Conservation (phyloP, 2,888 invertebrate species). For the Frankliniella fusca region DNA sequence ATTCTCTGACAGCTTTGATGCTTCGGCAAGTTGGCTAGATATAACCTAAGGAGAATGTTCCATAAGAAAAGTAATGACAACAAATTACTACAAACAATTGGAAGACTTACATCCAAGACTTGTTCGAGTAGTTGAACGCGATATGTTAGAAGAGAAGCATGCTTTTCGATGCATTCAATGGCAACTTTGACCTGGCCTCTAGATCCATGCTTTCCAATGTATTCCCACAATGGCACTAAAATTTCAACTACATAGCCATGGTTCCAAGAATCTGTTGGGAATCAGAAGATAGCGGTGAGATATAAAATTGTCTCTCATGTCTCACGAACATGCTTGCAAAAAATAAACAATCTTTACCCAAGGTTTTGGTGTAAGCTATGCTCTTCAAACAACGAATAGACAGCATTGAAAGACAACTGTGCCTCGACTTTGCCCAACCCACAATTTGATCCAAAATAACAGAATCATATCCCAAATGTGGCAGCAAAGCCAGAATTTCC, state of each 20-base stretch:
- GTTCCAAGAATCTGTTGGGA: background rate
- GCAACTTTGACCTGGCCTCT: conserved; percentile 2
- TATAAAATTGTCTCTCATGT: background rate
- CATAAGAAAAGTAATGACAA: background rate
- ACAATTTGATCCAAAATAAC: background rate
- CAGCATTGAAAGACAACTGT: background rate
- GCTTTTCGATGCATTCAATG: background rate
- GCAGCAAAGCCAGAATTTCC: background rate
- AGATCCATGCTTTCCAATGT: background rate
- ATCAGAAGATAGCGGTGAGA: background rate
- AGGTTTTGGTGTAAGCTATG: background rate
- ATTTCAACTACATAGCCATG: background rate
- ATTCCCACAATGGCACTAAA: background rate
- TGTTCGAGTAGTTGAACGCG: background rate
- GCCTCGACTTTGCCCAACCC: background rate
- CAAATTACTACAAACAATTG: background rate
- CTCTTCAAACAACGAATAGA: background rate
- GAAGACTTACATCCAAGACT: background rate
- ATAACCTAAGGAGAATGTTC: background rate
- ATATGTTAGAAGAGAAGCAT: background rate
- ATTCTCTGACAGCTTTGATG: background rate
- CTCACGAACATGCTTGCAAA: background rate
- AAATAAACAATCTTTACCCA: background rate
- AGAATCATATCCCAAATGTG: background rate
- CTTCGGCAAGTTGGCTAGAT: background rate